These are phyloP conservation scores for Tupaia chinensis DNA, from an alignment of 2,113 vertebrate genomes.

Conservation along the genomic window DNA sequence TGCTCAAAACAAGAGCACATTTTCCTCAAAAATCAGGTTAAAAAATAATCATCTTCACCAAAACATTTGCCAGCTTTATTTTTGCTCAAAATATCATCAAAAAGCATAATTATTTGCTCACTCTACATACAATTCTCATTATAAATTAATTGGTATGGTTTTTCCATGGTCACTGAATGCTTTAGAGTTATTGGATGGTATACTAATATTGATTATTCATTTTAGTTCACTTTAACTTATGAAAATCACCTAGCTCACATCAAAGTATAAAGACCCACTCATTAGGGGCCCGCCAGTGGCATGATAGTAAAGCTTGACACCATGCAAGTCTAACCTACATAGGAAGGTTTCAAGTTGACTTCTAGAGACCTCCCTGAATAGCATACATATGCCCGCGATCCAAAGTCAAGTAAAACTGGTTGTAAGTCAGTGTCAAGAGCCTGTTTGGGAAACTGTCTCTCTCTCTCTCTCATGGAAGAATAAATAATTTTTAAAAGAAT, in stretches of 20 bases:
- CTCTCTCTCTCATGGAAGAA: no score
- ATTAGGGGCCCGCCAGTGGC: background rate
- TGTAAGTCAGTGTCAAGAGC: no score
- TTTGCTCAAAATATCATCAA: background rate
- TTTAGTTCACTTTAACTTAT: background rate
- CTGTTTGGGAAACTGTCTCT: no score
- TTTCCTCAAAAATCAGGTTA: background rate
- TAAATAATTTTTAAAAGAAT: no score
- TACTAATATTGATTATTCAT: background rate
- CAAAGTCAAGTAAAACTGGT: no score
- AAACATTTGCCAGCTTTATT: background rate
- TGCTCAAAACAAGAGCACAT: background rate
- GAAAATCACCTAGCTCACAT: background rate
- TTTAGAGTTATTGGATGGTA: background rate
- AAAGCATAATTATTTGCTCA: background rate
- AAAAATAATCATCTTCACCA: background rate
- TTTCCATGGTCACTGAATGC: background rate
- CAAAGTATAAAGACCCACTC: background rate
- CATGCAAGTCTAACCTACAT: no score
- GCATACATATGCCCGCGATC: no score
- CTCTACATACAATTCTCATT: no score
- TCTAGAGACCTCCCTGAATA: no score
- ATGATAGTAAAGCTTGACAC: no score
- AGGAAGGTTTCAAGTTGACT: no score
- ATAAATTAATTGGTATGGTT: background rate